A percentile compares a stretch with the other conserved stretches of the same genome.
phyloP scores from a whole-genome alignment of 2,888 invertebrate species.

The Macrophya annulata region DNA sequence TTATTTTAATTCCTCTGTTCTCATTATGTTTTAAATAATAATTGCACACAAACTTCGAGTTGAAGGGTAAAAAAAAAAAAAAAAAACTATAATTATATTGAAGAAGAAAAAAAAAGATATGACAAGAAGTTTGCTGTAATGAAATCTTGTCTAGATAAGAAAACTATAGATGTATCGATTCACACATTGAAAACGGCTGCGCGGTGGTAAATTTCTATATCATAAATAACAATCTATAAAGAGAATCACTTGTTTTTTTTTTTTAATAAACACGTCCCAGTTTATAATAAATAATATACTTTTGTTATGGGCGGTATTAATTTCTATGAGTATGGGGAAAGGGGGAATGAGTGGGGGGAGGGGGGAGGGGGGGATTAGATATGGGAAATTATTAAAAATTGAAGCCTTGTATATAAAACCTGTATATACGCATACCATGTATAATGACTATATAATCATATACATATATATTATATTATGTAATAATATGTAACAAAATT shows the following conservation, averaged over 20 bases:
- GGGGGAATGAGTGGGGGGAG: neutral
- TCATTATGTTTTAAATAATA: neutral
- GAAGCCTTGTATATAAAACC: slow-evolving; percentile 59
- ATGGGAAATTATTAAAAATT: slow-evolving; percentile 39
- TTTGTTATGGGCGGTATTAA: slow-evolving; percentile 40
- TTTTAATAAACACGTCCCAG: slow-evolving; percentile 54
- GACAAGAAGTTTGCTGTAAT: neutral
- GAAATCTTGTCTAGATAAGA: neutral
- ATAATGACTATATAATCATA: slow-evolving; percentile 67
- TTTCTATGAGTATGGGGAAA: neutral
- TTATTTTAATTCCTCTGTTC: neutral
- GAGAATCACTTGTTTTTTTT: slow-evolving; percentile 20
- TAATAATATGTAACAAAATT: slow-evolving; percentile 35
- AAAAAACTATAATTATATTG: neutral
- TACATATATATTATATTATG: neutral
- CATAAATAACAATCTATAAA: neutral
- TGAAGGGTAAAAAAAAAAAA: neutral
- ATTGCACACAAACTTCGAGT: neutral
- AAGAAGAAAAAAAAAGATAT: neutral
- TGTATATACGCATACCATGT: slow-evolving; percentile 77
- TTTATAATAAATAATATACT: slow-evolving; percentile 47
- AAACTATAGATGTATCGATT: slow-evolving; percentile 6
- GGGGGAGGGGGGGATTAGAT: neutral
- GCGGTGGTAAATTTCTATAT: neutral
- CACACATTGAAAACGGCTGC: neutral